Evolutionary conservation across 2,888 invertebrate genomes (phyloP), one percentile per base, ranked within the genome.

Genomic region (Cheilosia soror): DNA sequence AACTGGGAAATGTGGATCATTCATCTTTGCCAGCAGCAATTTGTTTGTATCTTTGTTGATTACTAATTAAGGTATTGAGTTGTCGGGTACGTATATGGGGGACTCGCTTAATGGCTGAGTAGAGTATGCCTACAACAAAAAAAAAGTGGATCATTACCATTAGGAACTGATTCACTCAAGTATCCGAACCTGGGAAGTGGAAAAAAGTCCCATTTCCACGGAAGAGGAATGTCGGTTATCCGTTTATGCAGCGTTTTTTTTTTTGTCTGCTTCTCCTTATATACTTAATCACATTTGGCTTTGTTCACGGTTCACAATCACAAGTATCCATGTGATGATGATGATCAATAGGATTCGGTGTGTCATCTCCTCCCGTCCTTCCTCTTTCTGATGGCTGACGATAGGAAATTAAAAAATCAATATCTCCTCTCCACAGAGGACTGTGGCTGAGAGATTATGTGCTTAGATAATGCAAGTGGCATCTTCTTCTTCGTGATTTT

Each of bases 151-250:
- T 51, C 51, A 27, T 11, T 5, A 4, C 25, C 31, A 20, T 37
- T 9, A 33, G 11, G 20, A 57, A 57, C 33, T 37, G 57, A 15
- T 57, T 49, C 49, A 49, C 9, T 20, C 25, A 2, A 49, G 2
- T 20, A 5, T 37, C 33, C 58, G 58, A 58, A 58, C 40, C 58
- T 58, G 58, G 25, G 58, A 40, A 40, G 37, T 20, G 11, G 5
- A 58, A 37, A 58, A n/a, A 20, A 40, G 25, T 20, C 27, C 2
- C 51, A 51, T 49, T 25, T 27, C 49, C 20, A 25, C 33, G 31
- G 33, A 33, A 33, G n/a, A 33, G 9, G 33, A 27, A 7, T 44
- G 44, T 44, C 15, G 44, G 20, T 44, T 44, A 44, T 42, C n/a
- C n/a, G 13, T 42, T 42, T 42, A 5, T 31, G 5, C 20, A 1